Percentiles rank a stretch among this genome's conserved stretches.
Evolutionary conservation across 1,140 invertebrate species (phyloP).

Genomic region (Eueides isabella): DNA sequence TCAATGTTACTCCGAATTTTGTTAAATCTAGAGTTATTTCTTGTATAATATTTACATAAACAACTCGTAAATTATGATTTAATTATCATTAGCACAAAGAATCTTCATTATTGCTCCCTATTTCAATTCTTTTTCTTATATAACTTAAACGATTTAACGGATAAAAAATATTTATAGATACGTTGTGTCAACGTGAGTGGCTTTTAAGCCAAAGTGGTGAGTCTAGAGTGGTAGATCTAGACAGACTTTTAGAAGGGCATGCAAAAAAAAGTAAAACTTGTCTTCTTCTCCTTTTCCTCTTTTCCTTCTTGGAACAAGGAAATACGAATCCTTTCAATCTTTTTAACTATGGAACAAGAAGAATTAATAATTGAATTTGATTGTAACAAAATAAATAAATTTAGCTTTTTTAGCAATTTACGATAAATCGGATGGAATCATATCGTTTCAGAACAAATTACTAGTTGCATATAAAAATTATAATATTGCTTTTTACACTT

Average conservation of each 20-base stretch:
- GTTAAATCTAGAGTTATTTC: background rate
- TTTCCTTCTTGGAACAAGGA: conserved; percentile 39
- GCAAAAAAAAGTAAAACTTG: conserved; percentile 55
- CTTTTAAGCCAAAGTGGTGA: conserved; percentile 80
- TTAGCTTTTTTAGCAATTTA: background rate
- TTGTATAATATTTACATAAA: background rate
- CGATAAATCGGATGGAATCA: background rate
- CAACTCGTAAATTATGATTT: background rate
- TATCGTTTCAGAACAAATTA: background rate
- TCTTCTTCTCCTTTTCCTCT: conserved; percentile 50
- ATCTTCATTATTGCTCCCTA: background rate
- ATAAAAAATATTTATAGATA: conserved; percentile 77
- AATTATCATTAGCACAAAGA: background rate
- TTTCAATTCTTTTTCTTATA: background rate
- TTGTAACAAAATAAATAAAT: background rate
- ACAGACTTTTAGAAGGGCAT: conserved; percentile 75
- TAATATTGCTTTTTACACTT: background rate
- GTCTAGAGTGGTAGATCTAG: conserved; percentile 79
- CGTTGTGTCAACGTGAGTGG: conserved; percentile 80
- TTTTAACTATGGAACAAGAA: background rate
- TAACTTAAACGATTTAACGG: conserved; percentile 36
- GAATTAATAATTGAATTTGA: background rate
- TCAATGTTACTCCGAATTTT: background rate
- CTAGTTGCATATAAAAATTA: background rate
- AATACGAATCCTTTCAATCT: background rate